Conservation (phyloP, 2,888 invertebrate species). For the Pycnomerus fuliginosus region DNA sequence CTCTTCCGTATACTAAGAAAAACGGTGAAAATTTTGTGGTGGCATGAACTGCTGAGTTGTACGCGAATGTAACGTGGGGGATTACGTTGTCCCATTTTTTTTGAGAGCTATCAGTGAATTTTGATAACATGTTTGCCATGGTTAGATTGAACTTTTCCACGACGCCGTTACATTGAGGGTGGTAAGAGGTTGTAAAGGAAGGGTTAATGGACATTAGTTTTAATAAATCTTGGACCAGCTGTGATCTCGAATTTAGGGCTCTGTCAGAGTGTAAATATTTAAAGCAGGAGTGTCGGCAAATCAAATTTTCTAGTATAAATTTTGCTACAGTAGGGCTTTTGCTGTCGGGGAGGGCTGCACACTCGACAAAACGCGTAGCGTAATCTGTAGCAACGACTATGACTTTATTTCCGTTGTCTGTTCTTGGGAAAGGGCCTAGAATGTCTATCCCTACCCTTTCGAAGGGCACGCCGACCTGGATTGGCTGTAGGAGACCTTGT, state of each 20-base stretch:
- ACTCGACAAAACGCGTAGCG: too few relatives aligned
- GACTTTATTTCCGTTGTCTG: conserved; percentile 26
- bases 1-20: conserved; percentile 25
- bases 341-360: too few relatives aligned
- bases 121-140: conserved; percentile 21
- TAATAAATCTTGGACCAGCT: too few relatives aligned
- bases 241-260: too few relatives aligned
- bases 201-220: conserved; percentile 10
- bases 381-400: conserved; percentile 35
- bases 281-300: too few relatives aligned
- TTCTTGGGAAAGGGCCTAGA: conserved; percentile 30
- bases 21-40: conserved; percentile 24
- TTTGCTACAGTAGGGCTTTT: too few relatives aligned
- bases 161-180: conserved; percentile 21
- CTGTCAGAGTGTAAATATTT: too few relatives aligned
- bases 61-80: conserved; percentile 27
- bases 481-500: conserved; percentile 6
- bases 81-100: conserved; percentile 13
- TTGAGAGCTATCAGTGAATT: conserved; percentile 20
- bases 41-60: conserved; percentile 29
- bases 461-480: conserved; percentile 14
- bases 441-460: conserved; percentile 28
- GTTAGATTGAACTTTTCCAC: conserved; percentile 29
- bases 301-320: too few relatives aligned
- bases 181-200: conserved; percentile 14